phyloP scores from a whole-genome alignment of 2,888 invertebrate genomes.

The Dryocosmus kuriphilus region DNA sequence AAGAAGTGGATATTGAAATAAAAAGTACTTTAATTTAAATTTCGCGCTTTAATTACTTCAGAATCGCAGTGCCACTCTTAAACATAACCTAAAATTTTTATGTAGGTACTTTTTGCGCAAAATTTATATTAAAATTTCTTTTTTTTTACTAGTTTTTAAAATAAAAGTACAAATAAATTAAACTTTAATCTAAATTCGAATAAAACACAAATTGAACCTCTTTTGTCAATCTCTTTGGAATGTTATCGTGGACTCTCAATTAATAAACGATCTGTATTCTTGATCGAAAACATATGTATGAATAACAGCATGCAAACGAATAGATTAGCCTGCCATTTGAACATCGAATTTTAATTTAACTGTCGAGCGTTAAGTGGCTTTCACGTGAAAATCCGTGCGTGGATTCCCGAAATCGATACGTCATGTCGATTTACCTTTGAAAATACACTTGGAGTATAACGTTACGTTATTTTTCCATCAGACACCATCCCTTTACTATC shows the following conservation, averaged over 20 bases:
- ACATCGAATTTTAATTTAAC: slow-evolving; percentile 53
- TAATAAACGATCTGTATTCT: not conserved
- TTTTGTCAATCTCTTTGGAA: not conserved
- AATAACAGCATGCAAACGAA: slow-evolving; percentile 44
- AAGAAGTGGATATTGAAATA: too few species aligned
- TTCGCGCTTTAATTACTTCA: too few species aligned
- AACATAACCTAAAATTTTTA: too few species aligned
- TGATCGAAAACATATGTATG: slow-evolving; percentile 1
- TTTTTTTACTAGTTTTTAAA: too few species aligned
- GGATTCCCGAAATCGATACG: slow-evolving; percentile 17
- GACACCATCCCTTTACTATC: not conserved
- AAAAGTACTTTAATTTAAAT: too few species aligned
- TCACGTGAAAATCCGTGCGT: slow-evolving; percentile 51
- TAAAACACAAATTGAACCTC: too few species aligned
- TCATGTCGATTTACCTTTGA: slow-evolving; percentile 21
- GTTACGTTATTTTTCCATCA: slow-evolving; percentile 32
- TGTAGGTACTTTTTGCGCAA: too few species aligned
- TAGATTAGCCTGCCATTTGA: slow-evolving; percentile 53
- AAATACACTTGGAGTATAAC: slow-evolving; percentile 18
- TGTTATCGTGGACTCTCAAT: not conserved
- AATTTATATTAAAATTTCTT: too few species aligned
- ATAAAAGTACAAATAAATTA: too few species aligned
- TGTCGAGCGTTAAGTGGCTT: slow-evolving; percentile 54
- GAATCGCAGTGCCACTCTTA: too few species aligned
- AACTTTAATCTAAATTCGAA: too few species aligned